phyloP scores from a whole-genome alignment of 2,797 vertebrate species.

The Pteropus rufus region DNA sequence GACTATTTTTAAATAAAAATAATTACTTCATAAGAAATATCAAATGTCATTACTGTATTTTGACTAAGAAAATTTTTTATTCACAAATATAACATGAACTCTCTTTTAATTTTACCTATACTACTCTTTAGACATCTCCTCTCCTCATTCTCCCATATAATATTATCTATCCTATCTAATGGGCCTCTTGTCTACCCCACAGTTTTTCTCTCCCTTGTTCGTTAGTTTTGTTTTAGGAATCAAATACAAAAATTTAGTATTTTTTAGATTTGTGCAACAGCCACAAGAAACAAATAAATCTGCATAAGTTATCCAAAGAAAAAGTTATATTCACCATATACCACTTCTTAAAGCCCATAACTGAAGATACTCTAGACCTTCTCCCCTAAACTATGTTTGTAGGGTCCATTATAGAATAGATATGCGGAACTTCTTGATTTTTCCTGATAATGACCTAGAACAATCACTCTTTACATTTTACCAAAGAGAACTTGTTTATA shows the following conservation, averaged over 20 bases:
- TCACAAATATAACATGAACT: background rate
- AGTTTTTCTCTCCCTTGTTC: background rate
- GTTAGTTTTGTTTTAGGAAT: conserved; percentile 12
- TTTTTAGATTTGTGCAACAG: background rate
- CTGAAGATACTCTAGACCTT: background rate
- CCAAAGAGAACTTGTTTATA: background rate
- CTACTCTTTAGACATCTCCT: background rate
- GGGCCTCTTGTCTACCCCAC: background rate
- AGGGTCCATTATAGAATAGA: background rate
- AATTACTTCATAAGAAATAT: background rate
- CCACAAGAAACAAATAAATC: conserved; percentile 3
- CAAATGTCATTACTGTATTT: background rate
- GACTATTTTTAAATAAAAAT: conserved; percentile 6
- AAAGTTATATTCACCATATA: background rate
- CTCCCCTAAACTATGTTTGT: background rate
- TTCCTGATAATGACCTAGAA: conserved; percentile 6
- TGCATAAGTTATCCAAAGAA: background rate
- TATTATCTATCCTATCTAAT: background rate
- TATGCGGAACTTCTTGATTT: background rate
- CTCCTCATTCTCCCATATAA: background rate
- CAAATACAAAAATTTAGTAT: background rate
- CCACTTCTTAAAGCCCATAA: background rate
- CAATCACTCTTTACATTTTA: background rate
- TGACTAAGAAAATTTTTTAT: background rate
- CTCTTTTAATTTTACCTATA: background rate